Base-by-base conservation (phyloP, 2,888 invertebrate species). In the Drosophila nr. perissopoda region DNA sequence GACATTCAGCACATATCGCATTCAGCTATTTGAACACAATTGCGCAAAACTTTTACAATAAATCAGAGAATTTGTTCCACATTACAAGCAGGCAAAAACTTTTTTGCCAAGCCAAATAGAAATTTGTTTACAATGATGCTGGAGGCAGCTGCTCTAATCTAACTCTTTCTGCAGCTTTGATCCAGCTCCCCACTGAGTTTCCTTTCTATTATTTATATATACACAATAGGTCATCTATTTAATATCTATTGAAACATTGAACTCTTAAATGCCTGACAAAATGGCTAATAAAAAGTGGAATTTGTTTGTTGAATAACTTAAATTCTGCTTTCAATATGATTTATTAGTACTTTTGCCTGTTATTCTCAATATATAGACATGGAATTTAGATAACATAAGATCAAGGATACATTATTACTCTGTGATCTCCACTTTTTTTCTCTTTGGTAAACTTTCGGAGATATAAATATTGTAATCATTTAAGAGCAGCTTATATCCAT, bases 31-130 rank as follows among this genome's bases (percentile, higher is more conserved):
- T 66, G 70, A 71, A 62, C 74, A 76, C 66, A 74, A 83, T 77
- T 76, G 71, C 62, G 52, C 58, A 56, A 70, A 84, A 87, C 76
- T 85, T 85, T 81, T 56, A 79, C 79, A 84, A 87, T 84, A 85
- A 85, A 85, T 85, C 84, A 84, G 53, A 73, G 71, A 79, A 79
- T 87, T 82, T 84, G 72, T 71, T 54, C 71, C 71, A 72, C 75
- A 72, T 82, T 75, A 58, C 74, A 71, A 62, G 61, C 67, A 63
- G 59, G 57, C 66, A 52, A 60, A 73, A 76, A 87, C 54, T 82
- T 84, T 84, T 82, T 31, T 40, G 70, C 67, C 46, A 60, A 54
- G 34, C 67, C 73, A 68, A 76, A 78, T 79, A 75, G 72, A 87
- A 85, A 84, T 87, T 81, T 81, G 82, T 76, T 79, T 76, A 76